Percentiles rank a stretch among this genome's conserved stretches.
These are phyloP conservation scores for Synanthedon myopaeformis DNA, from an alignment of 2,888 invertebrate species.

Conservation along the genomic window DNA sequence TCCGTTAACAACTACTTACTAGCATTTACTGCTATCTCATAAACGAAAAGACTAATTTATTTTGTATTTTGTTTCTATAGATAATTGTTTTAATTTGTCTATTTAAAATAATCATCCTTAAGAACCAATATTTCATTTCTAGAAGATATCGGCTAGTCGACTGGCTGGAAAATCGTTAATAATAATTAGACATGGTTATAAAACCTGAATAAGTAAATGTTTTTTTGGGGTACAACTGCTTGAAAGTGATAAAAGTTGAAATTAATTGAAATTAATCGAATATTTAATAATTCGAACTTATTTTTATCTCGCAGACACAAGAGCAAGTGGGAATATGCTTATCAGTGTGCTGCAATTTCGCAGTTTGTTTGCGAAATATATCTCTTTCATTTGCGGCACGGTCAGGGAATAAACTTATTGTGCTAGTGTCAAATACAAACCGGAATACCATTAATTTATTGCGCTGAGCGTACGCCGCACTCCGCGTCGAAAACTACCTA, in stretches of 20 bases:
- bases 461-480: conserved; percentile 11
- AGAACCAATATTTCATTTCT: no score
- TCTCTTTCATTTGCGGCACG: not conserved
- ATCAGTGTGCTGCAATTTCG: not conserved
- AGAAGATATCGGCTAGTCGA: no score
- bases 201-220: no score
- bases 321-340: not conserved
- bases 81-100: no score
- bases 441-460: conserved; percentile 23
- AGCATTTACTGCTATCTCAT: not conserved
- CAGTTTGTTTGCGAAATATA: not conserved
- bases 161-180: no score
- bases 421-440: conserved; percentile 31
- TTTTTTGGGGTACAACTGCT: no score
- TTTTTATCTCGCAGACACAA: not conserved
- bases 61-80: no score
- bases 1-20: conserved; percentile 18
- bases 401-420: conserved; percentile 16
- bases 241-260: no score
- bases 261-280: no score
- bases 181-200: no score
- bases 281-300: not conserved
- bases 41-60: no score
- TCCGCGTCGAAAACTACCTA: conserved; percentile 24
- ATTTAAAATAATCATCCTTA: no score